A percentile compares a stretch with the other conserved stretches of the same genome.
phyloP scores from a whole-genome alignment of 2,797 vertebrate species.

The Chelon labrosus region DNA sequence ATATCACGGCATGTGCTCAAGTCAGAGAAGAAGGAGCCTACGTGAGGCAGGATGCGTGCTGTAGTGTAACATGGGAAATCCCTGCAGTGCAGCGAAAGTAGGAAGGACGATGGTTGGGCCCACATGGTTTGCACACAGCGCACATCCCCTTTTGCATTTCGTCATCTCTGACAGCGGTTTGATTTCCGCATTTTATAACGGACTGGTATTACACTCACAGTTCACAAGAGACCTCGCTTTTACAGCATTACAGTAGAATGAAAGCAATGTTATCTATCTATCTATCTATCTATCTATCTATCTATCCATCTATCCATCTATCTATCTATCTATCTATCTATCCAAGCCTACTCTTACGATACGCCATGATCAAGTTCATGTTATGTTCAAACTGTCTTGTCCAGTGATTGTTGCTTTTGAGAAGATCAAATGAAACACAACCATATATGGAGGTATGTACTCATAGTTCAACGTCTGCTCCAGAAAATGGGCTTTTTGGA shows the following conservation, averaged over 20 bases:
- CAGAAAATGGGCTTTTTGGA: no score
- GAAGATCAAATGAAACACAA: neutral
- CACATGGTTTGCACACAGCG: slow-evolving; percentile 8
- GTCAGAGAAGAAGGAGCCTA: slow-evolving; percentile 47
- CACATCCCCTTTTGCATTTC: slow-evolving; percentile 11
- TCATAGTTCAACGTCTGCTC: no score
- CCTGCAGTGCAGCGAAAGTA: slow-evolving; percentile 37
- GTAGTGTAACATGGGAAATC: slow-evolving; percentile 59
- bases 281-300: slow-evolving; percentile 9
- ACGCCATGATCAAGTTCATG: no score
- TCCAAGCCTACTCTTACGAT: no score
- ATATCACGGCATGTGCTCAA: slow-evolving; percentile 26
- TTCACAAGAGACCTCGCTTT: neutral
- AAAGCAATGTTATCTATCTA: neutral
- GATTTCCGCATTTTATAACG: neutral
- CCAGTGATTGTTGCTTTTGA: no score
- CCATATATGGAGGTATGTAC: no score
- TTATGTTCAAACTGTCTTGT: no score
- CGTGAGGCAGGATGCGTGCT: slow-evolving; percentile 65
- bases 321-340: neutral
- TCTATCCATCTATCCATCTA: slow-evolving; percentile 10
- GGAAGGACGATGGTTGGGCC: slow-evolving; percentile 11
- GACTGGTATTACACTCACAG: no score
- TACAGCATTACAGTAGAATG: neutral
- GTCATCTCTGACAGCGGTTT: slow-evolving; percentile 5